Evolutionary conservation across 2,113 vertebrate species (phyloP), one percentile per base, ranked within the genome.

Genomic region (Hippotragus niger): DNA sequence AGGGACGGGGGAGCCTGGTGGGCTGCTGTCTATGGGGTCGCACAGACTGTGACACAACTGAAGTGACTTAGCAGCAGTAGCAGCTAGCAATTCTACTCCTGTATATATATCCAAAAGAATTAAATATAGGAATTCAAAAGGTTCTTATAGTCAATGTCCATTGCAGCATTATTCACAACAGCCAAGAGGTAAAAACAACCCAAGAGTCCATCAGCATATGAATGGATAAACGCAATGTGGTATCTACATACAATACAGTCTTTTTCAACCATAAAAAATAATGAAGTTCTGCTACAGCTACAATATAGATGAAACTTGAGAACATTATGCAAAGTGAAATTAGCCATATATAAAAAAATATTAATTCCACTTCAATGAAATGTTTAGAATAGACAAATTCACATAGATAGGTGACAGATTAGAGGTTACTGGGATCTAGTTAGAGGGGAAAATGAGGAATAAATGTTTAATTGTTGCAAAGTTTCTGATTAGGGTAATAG

Each of bases 1-100:
- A 62, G 60, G 29, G 29, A 62, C 0, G 0, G 27, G 0, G 60
- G 31, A 62, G 60, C 60, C 31, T 33, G 60, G 14, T 33, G 31
- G 60, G 3, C 60, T 33, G 3, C 60, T 14, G 0, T 62, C 29
- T 62, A 1, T 62, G 60, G 6, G 60, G 31, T 62, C 3, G 0
- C 60, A 62, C 14, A 62, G 31, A 62, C 0, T 62, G 1, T 0
- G 14, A 62, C 60, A 62, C 0, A 2, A 33, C 60, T 7, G 31
- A 62, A 62, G 60, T 1, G 0, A 62, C 14, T 33, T 62, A 3
- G 60, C 60, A 33, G 29, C 60, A 64, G 31, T 33, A 33, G 6
- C 29, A 62, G 29, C 6, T 58, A 83, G 21, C 15, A 27, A 60
- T 52, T 88, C 21, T 81, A 62, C 23, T 52, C 15, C 27, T 43